A percentile compares a stretch with the other conserved stretches of the same genome.
These are phyloP conservation scores for Scartelaos histophorus DNA, from an alignment of 2,113 vertebrate species.

Conservation along the genomic window DNA sequence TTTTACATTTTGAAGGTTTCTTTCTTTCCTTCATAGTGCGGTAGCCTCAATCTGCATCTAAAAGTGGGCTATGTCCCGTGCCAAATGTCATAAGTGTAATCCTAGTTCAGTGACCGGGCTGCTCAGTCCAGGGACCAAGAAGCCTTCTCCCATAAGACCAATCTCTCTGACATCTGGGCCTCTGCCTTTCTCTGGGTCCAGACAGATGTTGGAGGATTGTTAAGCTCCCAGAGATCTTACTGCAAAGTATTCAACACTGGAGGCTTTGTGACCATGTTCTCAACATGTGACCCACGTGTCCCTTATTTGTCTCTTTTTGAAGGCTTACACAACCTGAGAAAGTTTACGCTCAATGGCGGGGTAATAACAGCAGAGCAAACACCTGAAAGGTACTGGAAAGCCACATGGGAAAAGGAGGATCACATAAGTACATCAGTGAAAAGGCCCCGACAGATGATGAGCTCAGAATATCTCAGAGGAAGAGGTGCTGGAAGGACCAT, in stretches of 20 bases:
- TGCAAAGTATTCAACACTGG: constrained; percentile 38
- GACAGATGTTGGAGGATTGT: constrained; percentile 69
- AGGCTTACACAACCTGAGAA: too few species aligned
- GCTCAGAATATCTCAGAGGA: too few species aligned
- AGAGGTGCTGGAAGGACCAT: too few species aligned
- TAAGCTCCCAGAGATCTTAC: constrained; percentile 65
- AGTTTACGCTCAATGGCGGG: too few species aligned
- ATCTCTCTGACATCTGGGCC: constrained; percentile 71
- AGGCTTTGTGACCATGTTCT: constrained; percentile 16
- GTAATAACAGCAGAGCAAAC: too few species aligned
- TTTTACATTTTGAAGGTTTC: too few species aligned
- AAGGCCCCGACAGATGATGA: too few species aligned
- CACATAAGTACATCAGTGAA: too few species aligned
- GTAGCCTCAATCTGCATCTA: constrained; percentile 34
- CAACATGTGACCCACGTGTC: constrained; percentile 2
- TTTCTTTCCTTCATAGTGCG: not conserved
- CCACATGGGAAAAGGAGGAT: too few species aligned
- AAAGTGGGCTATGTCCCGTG: constrained; percentile 38
- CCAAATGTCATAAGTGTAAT: constrained; percentile 56
- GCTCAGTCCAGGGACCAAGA: constrained; percentile 66
- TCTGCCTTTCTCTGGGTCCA: constrained; percentile 69
- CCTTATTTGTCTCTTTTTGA: not conserved
- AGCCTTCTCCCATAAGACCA: constrained; percentile 71
- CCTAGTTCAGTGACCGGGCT: constrained; percentile 60
- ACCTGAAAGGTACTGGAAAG: too few species aligned